A percentile compares a stretch with the other conserved stretches of the same genome.
Conservation (phyloP, 2,113 vertebrate species). For the Petroica traversi region DNA sequence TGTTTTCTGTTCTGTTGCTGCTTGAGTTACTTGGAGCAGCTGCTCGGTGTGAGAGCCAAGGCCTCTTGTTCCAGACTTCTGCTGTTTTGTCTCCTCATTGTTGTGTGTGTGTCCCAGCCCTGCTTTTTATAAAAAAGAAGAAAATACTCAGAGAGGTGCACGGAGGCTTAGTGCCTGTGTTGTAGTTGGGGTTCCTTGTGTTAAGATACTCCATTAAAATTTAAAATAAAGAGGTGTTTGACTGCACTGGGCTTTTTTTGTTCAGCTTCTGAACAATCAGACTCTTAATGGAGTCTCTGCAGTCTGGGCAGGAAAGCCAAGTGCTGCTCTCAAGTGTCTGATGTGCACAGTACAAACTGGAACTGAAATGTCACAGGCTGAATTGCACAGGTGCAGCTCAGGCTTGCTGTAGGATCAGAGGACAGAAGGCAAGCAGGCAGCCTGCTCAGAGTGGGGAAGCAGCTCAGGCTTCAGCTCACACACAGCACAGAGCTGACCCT, state of each 20-base stretch:
- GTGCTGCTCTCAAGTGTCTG: background rate
- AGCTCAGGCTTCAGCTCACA: background rate
- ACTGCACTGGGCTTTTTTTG: background rate
- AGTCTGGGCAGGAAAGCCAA: background rate
- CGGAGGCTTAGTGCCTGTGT: background rate
- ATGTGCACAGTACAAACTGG: background rate
- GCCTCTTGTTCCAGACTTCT: background rate
- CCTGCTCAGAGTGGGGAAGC: too few species aligned
- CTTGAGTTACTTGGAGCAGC: background rate
- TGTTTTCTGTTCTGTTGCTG: background rate
- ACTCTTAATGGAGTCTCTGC: background rate
- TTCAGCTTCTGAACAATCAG: background rate
- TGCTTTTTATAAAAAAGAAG: background rate
- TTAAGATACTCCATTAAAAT: background rate
- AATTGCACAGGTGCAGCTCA: background rate
- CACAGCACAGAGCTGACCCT: fast-evolving
- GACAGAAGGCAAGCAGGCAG: background rate
- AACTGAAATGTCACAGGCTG: background rate
- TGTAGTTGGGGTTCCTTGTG: background rate
- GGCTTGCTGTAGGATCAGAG: background rate
- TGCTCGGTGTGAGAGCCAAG: background rate
- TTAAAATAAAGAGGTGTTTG: background rate
- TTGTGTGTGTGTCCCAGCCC: background rate
- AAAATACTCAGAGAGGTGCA: background rate
- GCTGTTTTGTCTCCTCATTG: background rate